phyloP scores from a whole-genome alignment of 2,797 vertebrate species.

The Sebastes iracundus region DNA sequence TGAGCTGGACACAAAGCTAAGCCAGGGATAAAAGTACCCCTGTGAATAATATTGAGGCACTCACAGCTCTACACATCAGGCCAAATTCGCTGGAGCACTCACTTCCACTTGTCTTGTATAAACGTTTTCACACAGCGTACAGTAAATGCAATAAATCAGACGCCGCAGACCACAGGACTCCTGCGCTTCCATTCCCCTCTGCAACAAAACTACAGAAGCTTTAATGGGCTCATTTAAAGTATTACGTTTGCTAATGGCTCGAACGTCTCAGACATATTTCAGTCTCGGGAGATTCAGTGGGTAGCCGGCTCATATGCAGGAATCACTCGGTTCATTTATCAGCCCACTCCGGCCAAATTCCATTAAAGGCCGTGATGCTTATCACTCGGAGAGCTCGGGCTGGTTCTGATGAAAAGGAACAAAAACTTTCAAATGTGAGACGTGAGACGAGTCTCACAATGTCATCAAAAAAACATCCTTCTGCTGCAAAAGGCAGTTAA shows the following conservation, averaged over 20 bases:
- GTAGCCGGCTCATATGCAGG: neutral
- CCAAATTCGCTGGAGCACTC: conserved; percentile 54
- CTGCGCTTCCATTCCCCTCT: neutral
- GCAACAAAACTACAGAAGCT: conserved; percentile 21
- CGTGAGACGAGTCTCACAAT: conserved; percentile 14
- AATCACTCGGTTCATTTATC: conserved; percentile 50
- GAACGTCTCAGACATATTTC: conserved; percentile 16
- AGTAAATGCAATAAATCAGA: conserved; percentile 51
- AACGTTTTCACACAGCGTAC: conserved; percentile 40
- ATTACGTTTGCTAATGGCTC: conserved; percentile 36
- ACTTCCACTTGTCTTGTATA: conserved; percentile 43
- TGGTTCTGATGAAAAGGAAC: conserved; percentile 28
- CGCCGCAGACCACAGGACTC: neutral
- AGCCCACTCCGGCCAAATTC: conserved; percentile 28
- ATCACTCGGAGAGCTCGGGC: neutral
- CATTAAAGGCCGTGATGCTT: conserved; percentile 23
- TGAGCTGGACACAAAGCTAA: conserved; percentile 68
- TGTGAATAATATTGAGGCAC: conserved; percentile 68
- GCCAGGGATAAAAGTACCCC: conserved; percentile 58
- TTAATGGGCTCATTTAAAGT: conserved; percentile 32
- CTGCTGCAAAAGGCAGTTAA: neutral
- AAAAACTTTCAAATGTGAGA: conserved; percentile 25
- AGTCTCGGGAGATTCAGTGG: neutral
- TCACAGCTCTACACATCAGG: conserved; percentile 52
- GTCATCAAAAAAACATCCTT: conserved; percentile 23